These are phyloP conservation scores for Euphydryas editha DNA, from an alignment of 2,888 invertebrate species.

Conservation along the genomic window DNA sequence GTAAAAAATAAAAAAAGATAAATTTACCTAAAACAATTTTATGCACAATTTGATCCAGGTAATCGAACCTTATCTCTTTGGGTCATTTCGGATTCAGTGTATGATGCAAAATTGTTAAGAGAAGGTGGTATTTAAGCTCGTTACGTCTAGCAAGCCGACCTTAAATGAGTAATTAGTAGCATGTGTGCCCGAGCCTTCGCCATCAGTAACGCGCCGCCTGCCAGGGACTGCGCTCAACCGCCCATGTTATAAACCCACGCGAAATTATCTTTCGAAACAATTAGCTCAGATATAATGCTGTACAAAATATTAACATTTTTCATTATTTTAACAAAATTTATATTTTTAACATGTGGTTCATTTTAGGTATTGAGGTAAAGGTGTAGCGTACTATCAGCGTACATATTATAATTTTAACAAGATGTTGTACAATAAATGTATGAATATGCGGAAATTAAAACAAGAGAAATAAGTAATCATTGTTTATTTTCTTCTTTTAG, in stretches of 20 bases:
- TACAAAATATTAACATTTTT: constrained; percentile 38
- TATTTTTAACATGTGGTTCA: background rate
- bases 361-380: background rate
- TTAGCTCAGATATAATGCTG: constrained; percentile 70
- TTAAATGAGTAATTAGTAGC: constrained; percentile 73
- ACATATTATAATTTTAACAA: too few species aligned
- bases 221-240: constrained; percentile 55
- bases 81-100: constrained; percentile 27
- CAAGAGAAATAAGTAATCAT: too few species aligned
- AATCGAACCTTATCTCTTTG: constrained; percentile 6
- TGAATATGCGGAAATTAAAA: too few species aligned
- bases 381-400: too few species aligned
- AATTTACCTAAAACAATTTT: background rate
- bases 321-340: constrained; percentile 4
- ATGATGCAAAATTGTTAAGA: constrained; percentile 37
- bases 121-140: constrained; percentile 43
- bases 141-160: constrained; percentile 49
- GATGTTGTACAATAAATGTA: too few species aligned
- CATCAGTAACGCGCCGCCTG: constrained; percentile 68
- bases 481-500: too few species aligned
- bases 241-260: constrained; percentile 68
- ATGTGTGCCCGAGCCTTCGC: constrained; percentile 63
- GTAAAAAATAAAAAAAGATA: background rate
- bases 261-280: constrained; percentile 79
- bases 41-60: background rate